These are phyloP conservation scores for Tridacna crocea DNA, from an alignment of 2,888 invertebrate species.

Conservation along the genomic window DNA sequence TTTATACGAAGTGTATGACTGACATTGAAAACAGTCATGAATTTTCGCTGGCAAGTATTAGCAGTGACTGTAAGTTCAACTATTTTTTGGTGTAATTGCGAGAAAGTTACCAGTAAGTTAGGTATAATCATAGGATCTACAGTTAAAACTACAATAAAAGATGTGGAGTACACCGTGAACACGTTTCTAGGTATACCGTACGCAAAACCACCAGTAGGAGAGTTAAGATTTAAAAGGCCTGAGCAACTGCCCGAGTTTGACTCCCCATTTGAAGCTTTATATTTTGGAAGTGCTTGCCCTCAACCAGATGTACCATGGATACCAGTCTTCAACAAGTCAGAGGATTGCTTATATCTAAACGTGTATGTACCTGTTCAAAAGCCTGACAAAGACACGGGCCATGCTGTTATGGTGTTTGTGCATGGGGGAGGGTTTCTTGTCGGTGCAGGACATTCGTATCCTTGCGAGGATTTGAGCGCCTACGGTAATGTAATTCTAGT, in stretches of 20 bases:
- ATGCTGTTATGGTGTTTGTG: constrained; percentile 94
- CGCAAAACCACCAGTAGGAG: constrained; percentile 15
- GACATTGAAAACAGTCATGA: too few species aligned
- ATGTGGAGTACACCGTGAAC: neutral
- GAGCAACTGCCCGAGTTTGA: neutral
- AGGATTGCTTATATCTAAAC: constrained; percentile 97
- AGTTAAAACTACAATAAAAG: neutral
- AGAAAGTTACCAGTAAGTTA: neutral
- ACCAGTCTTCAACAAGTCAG: constrained; percentile 84
- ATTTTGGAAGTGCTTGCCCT: constrained; percentile 4
- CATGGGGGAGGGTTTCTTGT: constrained; percentile 97
- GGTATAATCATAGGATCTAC: constrained; percentile 9
- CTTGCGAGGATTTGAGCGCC: constrained; percentile 17
- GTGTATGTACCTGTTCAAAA: constrained; percentile 91
- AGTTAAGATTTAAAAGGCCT: constrained; percentile 8
- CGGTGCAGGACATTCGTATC: constrained; percentile 88
- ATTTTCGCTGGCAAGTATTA: too few species aligned
- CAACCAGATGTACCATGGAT: neutral
- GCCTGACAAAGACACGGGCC: constrained; percentile 25
- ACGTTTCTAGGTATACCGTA: constrained; percentile 22
- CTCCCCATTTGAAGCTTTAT: neutral
- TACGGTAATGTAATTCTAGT: constrained; percentile 89
- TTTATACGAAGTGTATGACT: too few species aligned
- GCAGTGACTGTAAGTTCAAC: too few species aligned
- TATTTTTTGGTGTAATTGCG: too few species aligned